A percentile compares a stretch with the other conserved stretches of the same genome.
These are phyloP conservation scores for Reinhardtius hippoglossoides DNA, from an alignment of 2,113 vertebrate species.

Conservation along the genomic window DNA sequence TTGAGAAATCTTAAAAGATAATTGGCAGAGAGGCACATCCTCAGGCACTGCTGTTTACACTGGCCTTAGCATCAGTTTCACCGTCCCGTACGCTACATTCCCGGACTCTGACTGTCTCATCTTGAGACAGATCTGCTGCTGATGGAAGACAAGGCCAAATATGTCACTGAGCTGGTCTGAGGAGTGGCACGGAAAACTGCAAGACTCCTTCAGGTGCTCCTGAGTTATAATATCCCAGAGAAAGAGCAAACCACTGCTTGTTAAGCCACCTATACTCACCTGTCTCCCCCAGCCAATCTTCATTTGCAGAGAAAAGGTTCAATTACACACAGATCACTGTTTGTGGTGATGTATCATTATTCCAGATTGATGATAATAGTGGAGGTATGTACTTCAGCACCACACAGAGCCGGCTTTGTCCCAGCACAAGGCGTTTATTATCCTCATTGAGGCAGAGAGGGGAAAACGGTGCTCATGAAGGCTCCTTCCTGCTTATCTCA, in stretches of 20 bases:
- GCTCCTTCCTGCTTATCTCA: slow-evolving; percentile 66
- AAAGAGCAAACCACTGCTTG: slow-evolving; percentile 50
- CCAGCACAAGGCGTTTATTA: slow-evolving; percentile 73
- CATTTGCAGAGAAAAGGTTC: slow-evolving; percentile 42
- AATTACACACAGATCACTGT: slow-evolving; percentile 48
- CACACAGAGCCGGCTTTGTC: slow-evolving; percentile 69
- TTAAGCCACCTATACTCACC: slow-evolving; percentile 5
- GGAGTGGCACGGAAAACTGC: slow-evolving; percentile 18
- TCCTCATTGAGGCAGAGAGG: slow-evolving; percentile 34
- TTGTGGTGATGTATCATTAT: slow-evolving; percentile 57
- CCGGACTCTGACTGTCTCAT: slow-evolving; percentile 44
- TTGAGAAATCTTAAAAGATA: slow-evolving; percentile 15
- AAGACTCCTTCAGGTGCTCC: slow-evolving; percentile 15
- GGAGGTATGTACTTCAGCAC: slow-evolving; percentile 45
- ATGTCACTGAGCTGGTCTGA: slow-evolving; percentile 72
- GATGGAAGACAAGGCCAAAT: slow-evolving; percentile 50
- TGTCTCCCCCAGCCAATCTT: neutral
- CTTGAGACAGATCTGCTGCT: slow-evolving; percentile 13
- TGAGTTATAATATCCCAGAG: slow-evolving; percentile 43
- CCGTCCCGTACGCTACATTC: slow-evolving; percentile 47
- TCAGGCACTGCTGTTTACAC: slow-evolving; percentile 20
- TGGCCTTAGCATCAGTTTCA: slow-evolving; percentile 53
- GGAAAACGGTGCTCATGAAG: slow-evolving; percentile 47
- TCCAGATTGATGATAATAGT: slow-evolving; percentile 59
- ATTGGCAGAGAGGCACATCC: slow-evolving; percentile 8